These are phyloP conservation scores for Trachelus iudaicus DNA, from an alignment of 2,888 invertebrate genomes.

Conservation along the genomic window DNA sequence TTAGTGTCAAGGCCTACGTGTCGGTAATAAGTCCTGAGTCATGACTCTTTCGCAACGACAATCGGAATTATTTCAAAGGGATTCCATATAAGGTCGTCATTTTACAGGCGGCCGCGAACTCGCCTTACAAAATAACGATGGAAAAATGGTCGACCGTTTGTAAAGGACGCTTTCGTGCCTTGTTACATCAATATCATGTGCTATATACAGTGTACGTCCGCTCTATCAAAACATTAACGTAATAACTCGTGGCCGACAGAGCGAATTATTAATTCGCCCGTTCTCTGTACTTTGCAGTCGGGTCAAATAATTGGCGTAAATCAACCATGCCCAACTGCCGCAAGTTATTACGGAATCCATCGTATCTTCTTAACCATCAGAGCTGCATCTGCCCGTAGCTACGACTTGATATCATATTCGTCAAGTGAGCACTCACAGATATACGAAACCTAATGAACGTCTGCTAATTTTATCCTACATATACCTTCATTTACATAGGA, in stretches of 20 bases:
- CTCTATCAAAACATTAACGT: neutral
- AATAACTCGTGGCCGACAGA: neutral
- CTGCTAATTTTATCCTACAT: neutral
- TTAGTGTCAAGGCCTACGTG: conserved; percentile 40
- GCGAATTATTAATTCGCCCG: neutral
- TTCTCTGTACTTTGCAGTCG: neutral
- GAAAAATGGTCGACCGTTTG: neutral
- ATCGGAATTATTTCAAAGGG: conserved; percentile 15
- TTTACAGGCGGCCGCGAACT: conserved; percentile 4
- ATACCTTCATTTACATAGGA: neutral
- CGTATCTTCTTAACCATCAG: neutral
- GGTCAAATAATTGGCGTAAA: neutral
- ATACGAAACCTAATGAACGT: neutral
- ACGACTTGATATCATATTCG: neutral
- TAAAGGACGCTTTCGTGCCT: neutral
- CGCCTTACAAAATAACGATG: neutral
- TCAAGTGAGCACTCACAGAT: neutral
- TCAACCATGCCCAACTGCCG: neutral
- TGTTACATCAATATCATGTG: neutral
- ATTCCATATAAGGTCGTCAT: conserved; percentile 15
- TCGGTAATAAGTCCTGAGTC: conserved; percentile 32
- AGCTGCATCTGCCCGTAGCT: neutral
- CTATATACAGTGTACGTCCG: neutral
- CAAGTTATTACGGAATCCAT: neutral
- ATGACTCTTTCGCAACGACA: conserved; percentile 16